Conservation (phyloP, 2,113 vertebrate species). For the Garra rufa region DNA sequence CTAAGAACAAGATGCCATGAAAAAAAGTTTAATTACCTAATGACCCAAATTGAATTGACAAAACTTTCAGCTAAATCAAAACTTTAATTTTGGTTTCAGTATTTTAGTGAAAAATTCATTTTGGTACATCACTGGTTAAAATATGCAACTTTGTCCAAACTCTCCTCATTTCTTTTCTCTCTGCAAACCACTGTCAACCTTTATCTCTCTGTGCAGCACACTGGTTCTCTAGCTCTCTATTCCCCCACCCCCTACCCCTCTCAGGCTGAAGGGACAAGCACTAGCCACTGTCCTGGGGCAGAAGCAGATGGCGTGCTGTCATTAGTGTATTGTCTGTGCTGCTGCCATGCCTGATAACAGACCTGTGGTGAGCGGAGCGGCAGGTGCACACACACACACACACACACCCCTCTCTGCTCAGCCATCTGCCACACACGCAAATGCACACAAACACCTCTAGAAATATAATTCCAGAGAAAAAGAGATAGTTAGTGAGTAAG, state of each 20-base stretch:
- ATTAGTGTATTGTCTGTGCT: conserved; percentile 59
- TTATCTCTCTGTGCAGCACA: not conserved
- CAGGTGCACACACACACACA: conserved; percentile 50
- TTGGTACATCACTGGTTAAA: not conserved
- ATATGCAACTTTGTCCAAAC: not conserved
- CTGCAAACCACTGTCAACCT: not conserved
- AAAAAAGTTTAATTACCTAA: not conserved
- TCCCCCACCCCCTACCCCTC: not conserved
- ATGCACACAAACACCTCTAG: conserved; percentile 16
- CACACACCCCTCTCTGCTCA: conserved; percentile 5
- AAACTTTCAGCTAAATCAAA: not conserved
- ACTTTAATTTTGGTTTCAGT: not conserved
- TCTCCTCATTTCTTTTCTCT: not conserved
- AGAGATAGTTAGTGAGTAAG: not conserved
- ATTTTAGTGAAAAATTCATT: not conserved
- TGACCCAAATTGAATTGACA: not conserved
- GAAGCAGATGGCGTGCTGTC: conserved; percentile 56
- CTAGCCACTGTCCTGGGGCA: conserved; percentile 47
- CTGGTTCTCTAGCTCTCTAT: not conserved
- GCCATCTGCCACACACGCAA: conserved; percentile 47
- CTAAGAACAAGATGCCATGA: not conserved
- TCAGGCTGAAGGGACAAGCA: conserved; percentile 26
- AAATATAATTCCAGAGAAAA: conserved; percentile 2
- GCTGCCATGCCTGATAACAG: conserved; percentile 50
- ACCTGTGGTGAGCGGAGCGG: conserved; percentile 39